These are phyloP conservation scores for Lamellibrachia satsuma DNA, from an alignment of 2,888 invertebrate genomes.

Conservation along the genomic window DNA sequence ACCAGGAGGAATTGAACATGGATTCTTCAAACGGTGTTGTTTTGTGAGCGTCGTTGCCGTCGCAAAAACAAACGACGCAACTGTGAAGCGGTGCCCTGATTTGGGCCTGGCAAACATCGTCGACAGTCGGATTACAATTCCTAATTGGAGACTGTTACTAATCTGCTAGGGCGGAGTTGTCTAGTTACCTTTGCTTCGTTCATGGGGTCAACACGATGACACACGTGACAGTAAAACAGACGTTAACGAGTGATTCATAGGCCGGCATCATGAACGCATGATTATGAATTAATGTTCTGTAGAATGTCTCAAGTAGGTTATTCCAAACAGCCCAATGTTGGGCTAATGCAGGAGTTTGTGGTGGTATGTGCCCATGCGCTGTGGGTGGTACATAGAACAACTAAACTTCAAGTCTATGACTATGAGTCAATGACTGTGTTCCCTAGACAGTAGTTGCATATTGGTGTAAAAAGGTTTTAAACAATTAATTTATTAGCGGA, in stretches of 20 bases:
- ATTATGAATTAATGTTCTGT: too few species aligned
- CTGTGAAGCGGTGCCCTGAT: neutral
- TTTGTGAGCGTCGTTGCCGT: neutral
- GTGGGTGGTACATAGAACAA: too few species aligned
- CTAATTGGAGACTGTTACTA: neutral
- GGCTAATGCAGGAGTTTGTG: too few species aligned
- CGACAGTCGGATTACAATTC: neutral
- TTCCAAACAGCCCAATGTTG: too few species aligned
- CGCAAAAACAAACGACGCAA: neutral
- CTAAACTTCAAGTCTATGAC: too few species aligned
- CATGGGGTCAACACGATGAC: neutral
- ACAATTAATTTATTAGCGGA: neutral
- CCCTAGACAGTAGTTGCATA: too few species aligned
- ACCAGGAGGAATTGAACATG: conserved; percentile 25
- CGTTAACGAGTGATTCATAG: neutral
- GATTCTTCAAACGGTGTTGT: neutral
- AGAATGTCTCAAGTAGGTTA: too few species aligned
- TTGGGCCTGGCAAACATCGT: neutral
- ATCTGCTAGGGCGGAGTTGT: neutral
- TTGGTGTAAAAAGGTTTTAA: neutral
- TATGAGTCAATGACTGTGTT: too few species aligned
- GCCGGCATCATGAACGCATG: too few species aligned
- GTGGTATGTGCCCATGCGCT: too few species aligned
- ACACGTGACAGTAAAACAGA: neutral
- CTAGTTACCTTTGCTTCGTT: neutral